These are phyloP conservation scores for Scaptomyza graminum DNA, from an alignment of 1,140 invertebrate genomes.

Conservation along the genomic window DNA sequence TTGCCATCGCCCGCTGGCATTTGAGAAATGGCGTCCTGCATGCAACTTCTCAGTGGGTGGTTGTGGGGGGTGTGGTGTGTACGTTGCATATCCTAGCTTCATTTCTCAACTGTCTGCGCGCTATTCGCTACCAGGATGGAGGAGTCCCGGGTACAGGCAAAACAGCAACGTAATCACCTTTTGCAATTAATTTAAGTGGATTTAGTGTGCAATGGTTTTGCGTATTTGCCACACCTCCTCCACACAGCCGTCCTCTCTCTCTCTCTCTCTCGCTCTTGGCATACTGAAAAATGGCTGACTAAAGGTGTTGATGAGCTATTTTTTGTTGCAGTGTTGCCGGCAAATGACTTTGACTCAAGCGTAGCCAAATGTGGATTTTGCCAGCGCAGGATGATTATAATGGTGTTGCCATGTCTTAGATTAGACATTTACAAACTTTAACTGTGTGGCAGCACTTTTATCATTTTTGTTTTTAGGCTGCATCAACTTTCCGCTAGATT, in stretches of 20 bases:
- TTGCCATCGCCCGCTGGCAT: conserved; percentile 69
- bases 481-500: conserved; percentile 47
- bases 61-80: background rate
- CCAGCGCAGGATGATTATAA: background rate
- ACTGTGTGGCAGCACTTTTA: conserved; percentile 15
- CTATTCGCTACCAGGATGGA: conserved; percentile 43
- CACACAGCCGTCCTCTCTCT: background rate
- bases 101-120: conserved; percentile 76
- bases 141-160: conserved; percentile 56
- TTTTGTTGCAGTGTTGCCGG: conserved; percentile 47
- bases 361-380: conserved; percentile 1
- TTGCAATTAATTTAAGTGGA: conserved; percentile 84
- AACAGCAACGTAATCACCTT: conserved; percentile 83
- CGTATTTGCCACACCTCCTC: conserved; percentile 60
- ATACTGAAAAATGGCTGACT: conserved; percentile 73
- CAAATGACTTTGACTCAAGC: conserved; percentile 68
- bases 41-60: conserved; percentile 60
- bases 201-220: conserved; percentile 79
- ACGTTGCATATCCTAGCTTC: conserved; percentile 44
- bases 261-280: conserved; percentile 28
- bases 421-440: conserved; percentile 44
- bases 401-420: conserved; percentile 28
- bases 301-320: conserved; percentile 78
- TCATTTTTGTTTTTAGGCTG: conserved; percentile 18
- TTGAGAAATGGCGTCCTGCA: conserved; percentile 68